Evolutionary conservation across 2,888 invertebrate genomes (phyloP).

Genomic region (Drosophila leonis): DNA sequence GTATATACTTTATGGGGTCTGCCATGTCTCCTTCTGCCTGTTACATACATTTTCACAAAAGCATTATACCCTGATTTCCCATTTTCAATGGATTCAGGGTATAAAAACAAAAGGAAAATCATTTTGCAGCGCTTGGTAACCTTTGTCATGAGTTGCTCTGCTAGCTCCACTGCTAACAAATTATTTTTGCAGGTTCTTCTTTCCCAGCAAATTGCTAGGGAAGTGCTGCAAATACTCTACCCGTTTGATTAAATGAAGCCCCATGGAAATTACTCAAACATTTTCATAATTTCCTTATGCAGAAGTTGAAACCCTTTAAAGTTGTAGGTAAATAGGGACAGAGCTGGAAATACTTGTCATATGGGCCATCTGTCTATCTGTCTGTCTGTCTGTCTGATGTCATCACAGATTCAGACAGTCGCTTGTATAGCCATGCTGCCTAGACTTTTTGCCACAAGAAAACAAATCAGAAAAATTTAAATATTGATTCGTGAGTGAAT

Average conservation of each 20-base stretch:
- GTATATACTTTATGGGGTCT: too few relatives aligned
- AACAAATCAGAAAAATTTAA: constrained; percentile 55
- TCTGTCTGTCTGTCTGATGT: neutral
- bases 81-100: too few relatives aligned
- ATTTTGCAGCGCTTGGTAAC: constrained; percentile 4
- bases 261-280: neutral
- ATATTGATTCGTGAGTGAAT: constrained; percentile 67
- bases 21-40: too few relatives aligned
- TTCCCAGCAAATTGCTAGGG: neutral
- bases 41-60: too few relatives aligned
- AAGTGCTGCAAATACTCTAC: neutral
- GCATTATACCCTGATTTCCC: too few relatives aligned
- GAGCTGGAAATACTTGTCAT: neutral
- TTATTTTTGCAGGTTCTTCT: neutral
- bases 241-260: constrained; percentile 12
- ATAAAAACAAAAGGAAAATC: neutral
- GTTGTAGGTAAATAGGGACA: neutral
- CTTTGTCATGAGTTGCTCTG: neutral
- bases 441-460: neutral
- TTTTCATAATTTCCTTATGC: neutral
- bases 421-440: neutral
- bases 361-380: neutral
- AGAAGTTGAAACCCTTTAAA: neutral
- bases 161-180: neutral
- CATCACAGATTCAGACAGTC: neutral